These are phyloP conservation scores for Microhierax caerulescens DNA, from an alignment of 2,797 vertebrate species.

Conservation along the genomic window DNA sequence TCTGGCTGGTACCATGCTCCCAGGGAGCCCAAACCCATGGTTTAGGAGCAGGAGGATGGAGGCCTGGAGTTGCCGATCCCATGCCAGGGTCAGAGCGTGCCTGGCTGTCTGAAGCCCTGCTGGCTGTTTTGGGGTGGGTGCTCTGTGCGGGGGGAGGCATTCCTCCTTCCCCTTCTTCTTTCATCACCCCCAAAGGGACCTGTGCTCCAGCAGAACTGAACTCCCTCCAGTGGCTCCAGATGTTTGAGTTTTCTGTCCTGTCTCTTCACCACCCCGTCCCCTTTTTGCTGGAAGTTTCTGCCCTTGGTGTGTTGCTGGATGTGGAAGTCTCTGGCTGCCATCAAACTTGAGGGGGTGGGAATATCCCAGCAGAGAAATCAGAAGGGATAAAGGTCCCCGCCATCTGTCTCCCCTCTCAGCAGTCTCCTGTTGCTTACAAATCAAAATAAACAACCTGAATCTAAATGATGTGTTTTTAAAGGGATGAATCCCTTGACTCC, in stretches of 20 bases:
- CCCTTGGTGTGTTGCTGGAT: neutral
- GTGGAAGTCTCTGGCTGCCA: neutral
- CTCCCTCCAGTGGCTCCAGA: neutral
- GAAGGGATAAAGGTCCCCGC: neutral
- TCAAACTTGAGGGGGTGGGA: neutral
- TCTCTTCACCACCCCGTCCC: neutral
- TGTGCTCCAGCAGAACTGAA: neutral
- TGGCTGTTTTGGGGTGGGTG: neutral
- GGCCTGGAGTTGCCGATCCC: neutral
- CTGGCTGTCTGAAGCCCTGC: neutral
- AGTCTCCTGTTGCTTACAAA: neutral
- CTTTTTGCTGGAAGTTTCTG: neutral
- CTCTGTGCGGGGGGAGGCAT: accelerated
- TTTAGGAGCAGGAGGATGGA: neutral
- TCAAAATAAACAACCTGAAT: neutral
- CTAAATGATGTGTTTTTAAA: neutral
- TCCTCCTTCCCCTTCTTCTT: neutral
- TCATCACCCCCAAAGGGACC: neutral
- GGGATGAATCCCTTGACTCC: neutral
- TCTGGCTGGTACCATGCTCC: neutral
- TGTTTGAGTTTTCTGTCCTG: neutral
- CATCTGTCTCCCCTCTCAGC: neutral
- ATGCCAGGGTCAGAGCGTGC: accelerated
- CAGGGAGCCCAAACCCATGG: accelerated
- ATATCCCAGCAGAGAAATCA: neutral